Evolutionary conservation across 2,113 vertebrate species (phyloP), one percentile per base, ranked within the genome.

Genomic region (Nothoprocta pentlandii): DNA sequence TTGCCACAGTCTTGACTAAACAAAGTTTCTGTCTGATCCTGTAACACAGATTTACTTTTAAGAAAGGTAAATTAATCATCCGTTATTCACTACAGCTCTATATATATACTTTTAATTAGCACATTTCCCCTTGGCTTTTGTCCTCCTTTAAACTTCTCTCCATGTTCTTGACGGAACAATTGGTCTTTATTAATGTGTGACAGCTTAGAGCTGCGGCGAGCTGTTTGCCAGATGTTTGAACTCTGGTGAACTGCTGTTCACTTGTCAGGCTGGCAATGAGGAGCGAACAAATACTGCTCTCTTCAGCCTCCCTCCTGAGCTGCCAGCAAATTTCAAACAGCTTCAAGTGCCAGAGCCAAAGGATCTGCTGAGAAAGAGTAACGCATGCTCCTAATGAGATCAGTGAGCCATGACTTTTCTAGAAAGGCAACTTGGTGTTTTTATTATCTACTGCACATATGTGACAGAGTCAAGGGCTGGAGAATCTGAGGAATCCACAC

Each of bases 181-280:
- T 95, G 94, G 91, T 96, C 93, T 94, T 69, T 96, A 93, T 95
- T 92, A 95, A 76, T 93, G 81, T 85, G 76, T 84, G 94, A 94
- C 93, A 96, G 93, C 93, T 92, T 8, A 51, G 76, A 97, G 90
- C 92, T 95, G 95, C 91, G 89, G 94, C 4, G 92, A 97, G 95
- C 92, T 94, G 82, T 91, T 89, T 96, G 94, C 95, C 96, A 97
- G 97, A 97, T 96, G 96, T 97, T 87, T 96, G 95, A 97, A 92
- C 92, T 93, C 91, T 81, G 86, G 41, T 87, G 92, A 97, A 95
- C 95, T 87, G 89, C 96, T 96, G 94, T 90, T 95, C 94, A 80
- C 91, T 97, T 95, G 87, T 83, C 83, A 94, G 86, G 51, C 85
- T 94, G 59, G 95, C 91, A 93, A 61, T 41, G 90, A 94, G 70